These are phyloP conservation scores for Emys orbicularis DNA, from an alignment of 2,797 vertebrate genomes.

Conservation along the genomic window DNA sequence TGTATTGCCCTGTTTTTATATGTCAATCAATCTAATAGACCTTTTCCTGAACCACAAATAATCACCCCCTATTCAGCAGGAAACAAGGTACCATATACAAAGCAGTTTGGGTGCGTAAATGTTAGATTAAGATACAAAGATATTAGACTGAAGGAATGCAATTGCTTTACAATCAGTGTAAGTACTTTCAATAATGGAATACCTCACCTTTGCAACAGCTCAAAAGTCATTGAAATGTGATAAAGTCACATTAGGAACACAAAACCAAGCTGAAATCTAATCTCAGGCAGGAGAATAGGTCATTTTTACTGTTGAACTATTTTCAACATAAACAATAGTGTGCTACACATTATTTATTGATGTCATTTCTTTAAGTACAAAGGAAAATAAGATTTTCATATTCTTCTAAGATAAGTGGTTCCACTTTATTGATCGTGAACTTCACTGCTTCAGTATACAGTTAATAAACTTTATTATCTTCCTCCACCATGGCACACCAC, in stretches of 20 bases:
- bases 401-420: constrained; percentile 34
- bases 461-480: constrained; percentile 37
- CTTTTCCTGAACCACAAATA: constrained; percentile 12
- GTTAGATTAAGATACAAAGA: constrained; percentile 40
- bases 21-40: constrained; percentile 26
- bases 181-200: constrained; percentile 32
- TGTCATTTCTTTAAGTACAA: constrained; percentile 26
- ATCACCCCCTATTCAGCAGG: neutral
- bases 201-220: constrained; percentile 37
- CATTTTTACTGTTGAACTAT: constrained; percentile 10
- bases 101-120: constrained; percentile 23
- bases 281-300: constrained; percentile 20
- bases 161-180: constrained; percentile 37
- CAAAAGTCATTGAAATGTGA: constrained; percentile 37
- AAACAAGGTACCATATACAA: constrained; percentile 26
- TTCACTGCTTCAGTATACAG: constrained; percentile 6
- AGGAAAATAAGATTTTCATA: constrained; percentile 32
- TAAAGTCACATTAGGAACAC: constrained; percentile 36
- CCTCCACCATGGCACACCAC: neutral
- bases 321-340: constrained; percentile 11
- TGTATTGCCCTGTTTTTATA: constrained; percentile 13
- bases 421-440: constrained; percentile 18
- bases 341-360: neutral
- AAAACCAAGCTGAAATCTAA: constrained; percentile 38
- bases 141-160: neutral